A percentile compares a stretch with the other conserved stretches of the same genome.
phyloP scores from a whole-genome alignment of 2,888 invertebrate species.

The Drosophila eohydei region DNA sequence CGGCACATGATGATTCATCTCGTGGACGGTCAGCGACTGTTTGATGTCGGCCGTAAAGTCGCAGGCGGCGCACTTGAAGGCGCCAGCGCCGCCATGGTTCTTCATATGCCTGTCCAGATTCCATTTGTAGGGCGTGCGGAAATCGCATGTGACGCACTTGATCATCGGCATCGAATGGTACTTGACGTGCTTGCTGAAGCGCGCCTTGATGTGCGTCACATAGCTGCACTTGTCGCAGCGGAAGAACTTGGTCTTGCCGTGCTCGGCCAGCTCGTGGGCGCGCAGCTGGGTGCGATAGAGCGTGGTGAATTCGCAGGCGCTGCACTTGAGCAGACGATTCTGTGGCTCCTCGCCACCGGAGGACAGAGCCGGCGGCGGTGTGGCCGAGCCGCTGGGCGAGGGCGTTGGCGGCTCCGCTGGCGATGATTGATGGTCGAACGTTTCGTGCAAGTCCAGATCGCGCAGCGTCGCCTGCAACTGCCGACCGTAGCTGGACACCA shows the following conservation, averaged over 20 bases:
- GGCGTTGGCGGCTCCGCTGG: conserved; percentile 77
- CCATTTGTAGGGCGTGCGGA: conserved; percentile 96
- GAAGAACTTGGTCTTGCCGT: conserved; percentile 91
- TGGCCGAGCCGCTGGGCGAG: conserved; percentile 81
- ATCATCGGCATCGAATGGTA: conserved; percentile 98
- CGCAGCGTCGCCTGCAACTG: conserved; percentile 52
- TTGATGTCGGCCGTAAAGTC: conserved; percentile 96
- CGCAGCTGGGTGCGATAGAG: conserved; percentile 88
- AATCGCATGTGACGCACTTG: conserved; percentile 96
- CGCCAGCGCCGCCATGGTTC: conserved; percentile 94
- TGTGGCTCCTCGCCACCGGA: conserved; percentile 78
- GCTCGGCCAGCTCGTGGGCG: conserved; percentile 90
- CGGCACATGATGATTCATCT: conserved; percentile 95
- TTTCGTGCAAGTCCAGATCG: conserved; percentile 48
- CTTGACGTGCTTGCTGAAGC: conserved; percentile 96
- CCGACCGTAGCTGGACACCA: conserved; percentile 62
- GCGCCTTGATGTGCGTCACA: conserved; percentile 94
- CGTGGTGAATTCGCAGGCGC: conserved; percentile 89
- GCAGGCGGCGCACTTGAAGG: conserved; percentile 93
- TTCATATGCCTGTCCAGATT: conserved; percentile 97
- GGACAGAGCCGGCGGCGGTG: conserved; percentile 62
- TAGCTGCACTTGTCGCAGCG: conserved; percentile 96
- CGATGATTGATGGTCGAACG: conserved; percentile 45
- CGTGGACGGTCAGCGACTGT: conserved; percentile 95
- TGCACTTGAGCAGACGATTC: conserved; percentile 86